These are phyloP conservation scores for Cyanoliseus patagonus DNA, from an alignment of 2,113 vertebrate genomes.

Conservation along the genomic window DNA sequence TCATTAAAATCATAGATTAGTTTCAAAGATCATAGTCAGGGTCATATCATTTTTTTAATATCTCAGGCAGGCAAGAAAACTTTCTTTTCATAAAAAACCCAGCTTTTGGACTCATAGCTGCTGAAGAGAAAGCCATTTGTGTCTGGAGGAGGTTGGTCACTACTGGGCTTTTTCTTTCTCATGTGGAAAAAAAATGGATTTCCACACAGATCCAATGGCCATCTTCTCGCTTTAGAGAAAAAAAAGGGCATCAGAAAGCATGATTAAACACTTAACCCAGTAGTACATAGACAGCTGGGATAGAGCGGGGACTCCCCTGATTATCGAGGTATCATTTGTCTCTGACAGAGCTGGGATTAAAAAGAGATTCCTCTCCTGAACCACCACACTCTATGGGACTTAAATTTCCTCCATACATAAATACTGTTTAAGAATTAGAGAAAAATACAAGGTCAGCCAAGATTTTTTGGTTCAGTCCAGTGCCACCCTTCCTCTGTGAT, in stretches of 20 bases:
- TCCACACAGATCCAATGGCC: background rate
- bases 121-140: background rate
- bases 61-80: background rate
- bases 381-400: background rate
- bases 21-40: background rate
- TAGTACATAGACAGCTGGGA: background rate
- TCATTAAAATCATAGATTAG: background rate
- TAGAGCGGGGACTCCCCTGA: background rate
- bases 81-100: background rate
- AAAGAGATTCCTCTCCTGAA: background rate
- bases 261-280: background rate
- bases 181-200: background rate
- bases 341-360: background rate
- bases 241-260: background rate
- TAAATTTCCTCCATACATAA: background rate
- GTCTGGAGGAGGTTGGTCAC: background rate
- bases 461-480: background rate
- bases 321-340: background rate
- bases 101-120: background rate
- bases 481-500: background rate
- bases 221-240: background rate
- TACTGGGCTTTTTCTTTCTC: background rate
- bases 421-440: background rate
- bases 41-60: background rate
- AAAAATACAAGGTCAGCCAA: background rate